phyloP scores from a whole-genome alignment of 2,888 invertebrate genomes.

The Callosobruchus maculatus region DNA sequence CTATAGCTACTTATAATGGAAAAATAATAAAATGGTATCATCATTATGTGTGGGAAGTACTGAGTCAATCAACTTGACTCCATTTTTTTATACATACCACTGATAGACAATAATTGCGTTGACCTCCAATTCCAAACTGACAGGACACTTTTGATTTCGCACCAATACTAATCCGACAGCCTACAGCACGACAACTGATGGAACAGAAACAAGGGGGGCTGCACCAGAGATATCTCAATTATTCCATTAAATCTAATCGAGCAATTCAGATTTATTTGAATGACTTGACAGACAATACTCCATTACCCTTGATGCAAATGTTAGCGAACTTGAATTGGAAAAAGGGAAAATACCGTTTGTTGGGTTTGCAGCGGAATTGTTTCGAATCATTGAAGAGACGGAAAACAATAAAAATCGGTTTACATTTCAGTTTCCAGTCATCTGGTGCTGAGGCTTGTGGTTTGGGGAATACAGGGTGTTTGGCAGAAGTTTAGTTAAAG shows the following conservation, averaged over 20 bases:
- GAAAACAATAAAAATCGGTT: too few relatives aligned
- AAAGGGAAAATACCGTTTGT: neutral
- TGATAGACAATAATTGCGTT: neutral
- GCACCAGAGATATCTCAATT: conserved; percentile 22
- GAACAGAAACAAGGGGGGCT: conserved; percentile 9
- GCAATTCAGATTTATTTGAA: conserved; percentile 10
- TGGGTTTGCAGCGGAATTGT: neutral
- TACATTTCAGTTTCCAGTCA: neutral
- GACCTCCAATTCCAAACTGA: neutral
- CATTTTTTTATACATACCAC: neutral
- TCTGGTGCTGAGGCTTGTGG: too few relatives aligned
- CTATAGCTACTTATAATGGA: too few relatives aligned
- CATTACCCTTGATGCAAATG: neutral
- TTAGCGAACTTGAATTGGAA: neutral
- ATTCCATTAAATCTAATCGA: conserved; percentile 26
- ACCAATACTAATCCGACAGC: neutral
- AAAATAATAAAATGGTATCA: too few relatives aligned
- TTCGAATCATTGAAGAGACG: neutral
- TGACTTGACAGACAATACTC: neutral
- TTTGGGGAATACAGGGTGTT: too few relatives aligned
- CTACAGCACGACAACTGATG: neutral
- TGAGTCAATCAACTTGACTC: too few relatives aligned
- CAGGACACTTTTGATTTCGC: neutral
- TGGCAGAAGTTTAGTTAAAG: too few relatives aligned
- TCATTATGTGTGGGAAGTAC: too few relatives aligned